A percentile compares a stretch with the other conserved stretches of the same genome.
These are phyloP conservation scores for Saxicola maurus DNA, from an alignment of 2,797 vertebrate genomes.

Conservation along the genomic window DNA sequence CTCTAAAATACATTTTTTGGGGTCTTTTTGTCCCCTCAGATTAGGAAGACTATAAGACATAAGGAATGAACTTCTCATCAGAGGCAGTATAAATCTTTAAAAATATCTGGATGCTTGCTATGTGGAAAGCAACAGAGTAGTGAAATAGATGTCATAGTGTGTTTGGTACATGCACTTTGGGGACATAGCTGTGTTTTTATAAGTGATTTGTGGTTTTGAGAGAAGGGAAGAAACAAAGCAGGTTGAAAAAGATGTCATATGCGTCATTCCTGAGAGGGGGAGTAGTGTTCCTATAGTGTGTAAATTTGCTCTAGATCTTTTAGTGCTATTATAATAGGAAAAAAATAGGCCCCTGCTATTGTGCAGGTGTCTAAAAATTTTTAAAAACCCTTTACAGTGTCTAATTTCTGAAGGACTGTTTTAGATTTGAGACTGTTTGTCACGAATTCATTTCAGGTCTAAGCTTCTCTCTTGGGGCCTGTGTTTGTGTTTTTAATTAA, in stretches of 20 bases:
- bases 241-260: not conserved
- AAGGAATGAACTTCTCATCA: not conserved
- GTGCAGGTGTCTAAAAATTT: not conserved
- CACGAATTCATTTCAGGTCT: not conserved
- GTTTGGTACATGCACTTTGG: not conserved
- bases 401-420: not conserved
- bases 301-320: not conserved
- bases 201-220: not conserved
- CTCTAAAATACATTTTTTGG: not conserved
- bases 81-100: not conserved
- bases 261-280: not conserved
- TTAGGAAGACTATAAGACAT: not conserved
- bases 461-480: not conserved
- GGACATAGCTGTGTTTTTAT: not conserved
- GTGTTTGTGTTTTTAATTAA: not conserved
- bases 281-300: not conserved
- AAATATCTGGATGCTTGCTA: not conserved
- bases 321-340: not conserved
- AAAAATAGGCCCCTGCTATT: not conserved
- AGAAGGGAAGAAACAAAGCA: not conserved
- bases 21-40: not conserved
- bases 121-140: not conserved
- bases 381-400: not conserved
- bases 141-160: not conserved
- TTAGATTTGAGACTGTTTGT: not conserved